Base-by-base conservation (phyloP, 2,888 invertebrate species). In the Apamea sordens region DNA sequence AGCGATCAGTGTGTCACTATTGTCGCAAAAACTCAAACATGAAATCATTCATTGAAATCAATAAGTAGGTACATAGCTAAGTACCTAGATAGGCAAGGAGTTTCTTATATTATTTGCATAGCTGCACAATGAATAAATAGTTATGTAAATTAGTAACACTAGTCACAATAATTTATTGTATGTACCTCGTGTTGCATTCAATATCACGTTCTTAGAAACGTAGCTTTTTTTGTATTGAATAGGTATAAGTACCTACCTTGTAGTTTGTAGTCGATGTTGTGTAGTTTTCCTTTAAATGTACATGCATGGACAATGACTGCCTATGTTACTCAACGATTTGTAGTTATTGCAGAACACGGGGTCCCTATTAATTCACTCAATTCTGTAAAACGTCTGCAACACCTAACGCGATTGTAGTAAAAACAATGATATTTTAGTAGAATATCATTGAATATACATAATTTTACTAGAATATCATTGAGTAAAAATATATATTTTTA, bases 31-130 rank as follows among this genome's bases (percentile, higher is more conserved):
- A 80, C 64, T 73, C 28, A 56, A 56, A 50, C n/a, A 75, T 47
- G 36, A 88, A 86, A 88, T 88, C 88, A 88, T 70, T n/a, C n/a
- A n/a, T n/a, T n/a, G n/a, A 82, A 76, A 88, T 1, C 32, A 32
- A 74, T 81, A 85, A 53, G 41, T 32, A 32, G 32, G 32, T 69
- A 79, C 24, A 53, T 71, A 83, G 32, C 10, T 70, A 77, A 36
- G 67, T 74, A n/a, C n/a, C n/a, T n/a, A 79, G 47, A 56, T 74
- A 79, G 47, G 61, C 53, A 56, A 67, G 50, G 59, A 74, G 81
- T 82, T 69, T 74, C 67, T 76, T 84, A 82, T 82, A 81, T 79
- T 86, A 85, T 87, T 82, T 84, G 76, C 82, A 87, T 87, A 88
- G 82, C 79, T 87, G 83, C 71, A 84, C 73, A 80, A 44, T 81